These are phyloP conservation scores for Muscidifurax raptorellus DNA, from an alignment of 1,140 invertebrate genomes.

Conservation along the genomic window DNA sequence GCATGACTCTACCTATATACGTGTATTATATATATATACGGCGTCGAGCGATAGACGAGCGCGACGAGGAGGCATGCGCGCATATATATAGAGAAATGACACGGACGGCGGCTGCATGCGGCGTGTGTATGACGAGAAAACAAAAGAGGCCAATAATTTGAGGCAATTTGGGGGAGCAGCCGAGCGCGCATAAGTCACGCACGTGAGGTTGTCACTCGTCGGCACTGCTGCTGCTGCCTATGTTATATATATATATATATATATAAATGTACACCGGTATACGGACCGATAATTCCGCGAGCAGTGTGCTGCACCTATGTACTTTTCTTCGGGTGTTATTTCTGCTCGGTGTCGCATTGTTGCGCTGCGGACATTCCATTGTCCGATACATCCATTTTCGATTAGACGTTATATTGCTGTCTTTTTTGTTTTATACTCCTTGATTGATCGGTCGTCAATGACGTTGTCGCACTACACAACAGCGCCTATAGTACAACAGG, in stretches of 20 bases:
- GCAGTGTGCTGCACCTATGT: too few relatives aligned
- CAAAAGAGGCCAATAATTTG: conserved; percentile 76
- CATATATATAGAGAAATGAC: conserved; percentile 66
- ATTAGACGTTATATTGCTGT: too few relatives aligned
- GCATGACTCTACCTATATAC: neutral
- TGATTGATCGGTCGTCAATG: too few relatives aligned
- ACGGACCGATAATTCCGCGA: neutral
- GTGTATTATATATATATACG: too few relatives aligned
- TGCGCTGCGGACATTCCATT: too few relatives aligned
- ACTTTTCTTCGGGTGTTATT: too few relatives aligned
- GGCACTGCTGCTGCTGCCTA: neutral
- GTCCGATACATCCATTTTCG: too few relatives aligned
- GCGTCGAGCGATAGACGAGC: neutral
- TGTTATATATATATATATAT: too few relatives aligned
- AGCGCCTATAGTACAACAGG: too few relatives aligned
- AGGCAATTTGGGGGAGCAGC: conserved; percentile 70
- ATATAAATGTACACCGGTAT: neutral
- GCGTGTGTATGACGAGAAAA: conserved; percentile 72
- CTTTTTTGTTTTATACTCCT: too few relatives aligned
- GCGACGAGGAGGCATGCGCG: neutral
- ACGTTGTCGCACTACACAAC: too few relatives aligned
- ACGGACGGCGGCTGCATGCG: conserved; percentile 63
- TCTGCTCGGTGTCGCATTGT: too few relatives aligned
- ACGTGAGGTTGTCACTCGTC: conserved; percentile 11
- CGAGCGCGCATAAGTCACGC: conserved; percentile 66